Base-by-base conservation (phyloP, 2,797 vertebrate genomes). In the Helostoma temminkii region DNA sequence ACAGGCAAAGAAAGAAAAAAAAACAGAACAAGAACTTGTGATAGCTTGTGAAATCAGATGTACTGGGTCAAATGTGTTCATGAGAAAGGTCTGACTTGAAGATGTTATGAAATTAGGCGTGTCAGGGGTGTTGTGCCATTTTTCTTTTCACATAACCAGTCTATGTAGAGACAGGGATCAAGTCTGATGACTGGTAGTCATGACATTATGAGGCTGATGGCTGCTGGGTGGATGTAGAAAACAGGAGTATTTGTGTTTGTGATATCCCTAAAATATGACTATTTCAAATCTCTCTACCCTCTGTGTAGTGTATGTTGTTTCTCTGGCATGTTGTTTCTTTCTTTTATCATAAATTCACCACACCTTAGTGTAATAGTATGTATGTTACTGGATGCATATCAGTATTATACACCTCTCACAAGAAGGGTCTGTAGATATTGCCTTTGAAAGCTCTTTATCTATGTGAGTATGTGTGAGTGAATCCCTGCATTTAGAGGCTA, bases 401-500 rank as follows among this genome's bases (percentile, higher is more conserved):
- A 63, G 39, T 30, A 30, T 76, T 55, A 4, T 46, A 63, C 28
- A 62, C 21, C 16, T 28, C 43, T 46, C 34, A 19, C 37, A 58
- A 55, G 25, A 42, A 48, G n/a, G n/a, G n/a, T n/a, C n/a, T 71
- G 57, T 39, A 45, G 63, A 64, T 71, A 46, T 37, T 59, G 57
- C 18, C 49, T 68, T 53, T 74, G 36, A 80, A 81, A 75, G 54
- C 67, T 74, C 28, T 52, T 53, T 43, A 16, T 60, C 52, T n/a
- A 2, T 66, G 25, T 55, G 52, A 41, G 52, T 30, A 25, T 28
- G 57, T 60, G 39, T 57, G 9, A 16, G 46, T 74, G 86, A 74
- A 72, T 79, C 67, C 78, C 52, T 85, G 81, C 77, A 79, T 87
- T 83, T 80, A 83, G 80, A 16, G 4, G 52, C 74, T 80, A 86